Conservation (phyloP, 1,140 invertebrate species). For the Drosophila quadrilineata region DNA sequence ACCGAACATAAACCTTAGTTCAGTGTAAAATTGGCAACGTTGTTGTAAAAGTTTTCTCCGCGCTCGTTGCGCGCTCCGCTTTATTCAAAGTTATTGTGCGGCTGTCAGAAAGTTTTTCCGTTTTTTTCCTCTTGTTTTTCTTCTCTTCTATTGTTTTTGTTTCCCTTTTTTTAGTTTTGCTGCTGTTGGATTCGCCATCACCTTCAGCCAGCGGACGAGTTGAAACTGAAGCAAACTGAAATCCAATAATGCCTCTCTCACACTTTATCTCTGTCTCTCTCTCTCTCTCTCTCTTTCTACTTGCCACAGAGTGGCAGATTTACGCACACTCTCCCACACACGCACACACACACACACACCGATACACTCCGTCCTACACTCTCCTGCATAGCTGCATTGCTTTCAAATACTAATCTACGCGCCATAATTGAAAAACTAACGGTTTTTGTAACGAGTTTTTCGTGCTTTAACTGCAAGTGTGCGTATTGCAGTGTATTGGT, state of each 20-base stretch:
- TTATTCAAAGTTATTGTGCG: constrained; percentile 72
- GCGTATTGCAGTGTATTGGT: constrained; percentile 25
- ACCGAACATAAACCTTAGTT: too few relatives aligned
- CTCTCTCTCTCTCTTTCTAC: too few relatives aligned
- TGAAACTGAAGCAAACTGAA: constrained; percentile 35
- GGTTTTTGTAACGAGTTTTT: constrained; percentile 77
- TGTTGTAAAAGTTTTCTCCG: too few relatives aligned
- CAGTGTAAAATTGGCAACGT: too few relatives aligned
- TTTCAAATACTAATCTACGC: constrained; percentile 79
- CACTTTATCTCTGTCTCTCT: too few relatives aligned
- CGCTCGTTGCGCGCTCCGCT: constrained; percentile 55
- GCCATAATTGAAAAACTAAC: constrained; percentile 78
- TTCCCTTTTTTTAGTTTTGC: too few relatives aligned
- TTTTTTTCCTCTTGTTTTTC: too few relatives aligned
- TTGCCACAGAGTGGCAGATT: constrained; percentile 58
- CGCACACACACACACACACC: background rate
- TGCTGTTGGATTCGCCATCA: too few relatives aligned
- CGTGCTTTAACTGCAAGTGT: constrained; percentile 68
- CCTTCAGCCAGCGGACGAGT: constrained; percentile 46
- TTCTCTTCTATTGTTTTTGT: too few relatives aligned
- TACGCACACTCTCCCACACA: constrained; percentile 44
- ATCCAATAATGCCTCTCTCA: constrained; percentile 66
- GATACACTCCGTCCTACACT: constrained; percentile 3
- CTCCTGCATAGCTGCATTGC: constrained; percentile 31
- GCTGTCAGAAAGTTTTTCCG: constrained; percentile 58